Evolutionary conservation across 2,797 vertebrate genomes (phyloP), one percentile per base, ranked within the genome.

Genomic region (Crenuchus spilurus): DNA sequence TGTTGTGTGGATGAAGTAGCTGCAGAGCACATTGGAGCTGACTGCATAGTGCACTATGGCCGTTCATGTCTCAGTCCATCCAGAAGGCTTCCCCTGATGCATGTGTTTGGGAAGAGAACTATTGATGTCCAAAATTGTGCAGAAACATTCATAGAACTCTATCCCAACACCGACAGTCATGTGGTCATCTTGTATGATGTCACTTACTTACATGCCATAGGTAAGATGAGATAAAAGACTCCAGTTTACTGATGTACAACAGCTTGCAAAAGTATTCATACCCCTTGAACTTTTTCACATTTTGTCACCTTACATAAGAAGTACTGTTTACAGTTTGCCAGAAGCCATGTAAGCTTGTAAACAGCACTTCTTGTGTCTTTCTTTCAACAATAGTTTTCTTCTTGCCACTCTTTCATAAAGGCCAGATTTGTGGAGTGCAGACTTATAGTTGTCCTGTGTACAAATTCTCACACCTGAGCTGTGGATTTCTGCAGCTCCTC

Each of bases 1-100:
- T 99, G 97, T 90, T 99, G 98, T 20, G 96, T 98, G 82, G 96
- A 99, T 2, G 95, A 98, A 49, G 93, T 99, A 2, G 95, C 96
- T 0, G 96, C 97, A 0, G 95, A 98, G 55, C 96, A 99, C 0
- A 91, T 89, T 0, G 87, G 84, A 0, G 95, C 95, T 0, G 89
- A 93, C 44, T 90, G 92, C 26, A 90, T 99, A 2, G 87, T 99
- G 57, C 98, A 99, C 86, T 99, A 97, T 0, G 98, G 97, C 70
- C 82, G 91, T 0, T 89, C 96, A 11, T 99, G 98, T 81, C 94
- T 99, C 82, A 99, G 97, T 77, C 96, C 94, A 2, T 94, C 94
- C 28, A 71, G 80, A 2, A 88, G 92, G 10, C 88, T 99, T 9
- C 96, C 97, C 0, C 73, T 96, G 69, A 87, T 92, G 82, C 95